Percentiles rank a stretch among this genome's conserved stretches.
These are phyloP conservation scores for Apoda limacodes DNA, from an alignment of 2,888 invertebrate species.

Conservation along the genomic window DNA sequence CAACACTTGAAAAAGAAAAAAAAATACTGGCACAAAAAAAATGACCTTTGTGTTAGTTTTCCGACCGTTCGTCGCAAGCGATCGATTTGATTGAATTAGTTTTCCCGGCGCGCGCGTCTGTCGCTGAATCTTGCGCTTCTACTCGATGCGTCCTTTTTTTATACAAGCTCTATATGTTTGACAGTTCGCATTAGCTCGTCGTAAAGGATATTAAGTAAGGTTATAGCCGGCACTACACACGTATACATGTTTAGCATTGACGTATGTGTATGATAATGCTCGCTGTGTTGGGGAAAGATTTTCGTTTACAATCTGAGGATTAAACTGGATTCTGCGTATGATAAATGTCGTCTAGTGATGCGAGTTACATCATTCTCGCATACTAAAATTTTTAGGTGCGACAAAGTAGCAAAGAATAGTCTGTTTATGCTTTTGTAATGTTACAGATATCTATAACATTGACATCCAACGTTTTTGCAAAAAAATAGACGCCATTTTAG, in stretches of 20 bases:
- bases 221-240: constrained; percentile 49
- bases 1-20: too few relatives aligned
- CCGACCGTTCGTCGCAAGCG: constrained; percentile 51
- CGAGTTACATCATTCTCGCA: constrained; percentile 56
- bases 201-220: constrained; percentile 67
- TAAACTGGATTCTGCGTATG: constrained; percentile 52
- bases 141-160: constrained; percentile 54
- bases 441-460: too few relatives aligned
- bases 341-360: constrained; percentile 37
- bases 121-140: constrained; percentile 34
- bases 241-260: constrained; percentile 24
- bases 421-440: too few relatives aligned
- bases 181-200: constrained; percentile 53
- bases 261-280: constrained; percentile 43
- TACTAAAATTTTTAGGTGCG: too few relatives aligned
- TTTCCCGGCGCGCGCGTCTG: constrained; percentile 49
- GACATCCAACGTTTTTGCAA: too few relatives aligned
- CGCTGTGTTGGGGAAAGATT: constrained; percentile 52
- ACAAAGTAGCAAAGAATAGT: too few relatives aligned
- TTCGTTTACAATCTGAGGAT: constrained; percentile 57
- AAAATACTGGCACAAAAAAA: too few relatives aligned
- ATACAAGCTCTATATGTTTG: constrained; percentile 60
- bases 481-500: too few relatives aligned
- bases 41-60: too few relatives aligned
- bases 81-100: constrained; percentile 50